Conservation (phyloP, 2,888 invertebrate species). For the Melieria crassipennis region DNA sequence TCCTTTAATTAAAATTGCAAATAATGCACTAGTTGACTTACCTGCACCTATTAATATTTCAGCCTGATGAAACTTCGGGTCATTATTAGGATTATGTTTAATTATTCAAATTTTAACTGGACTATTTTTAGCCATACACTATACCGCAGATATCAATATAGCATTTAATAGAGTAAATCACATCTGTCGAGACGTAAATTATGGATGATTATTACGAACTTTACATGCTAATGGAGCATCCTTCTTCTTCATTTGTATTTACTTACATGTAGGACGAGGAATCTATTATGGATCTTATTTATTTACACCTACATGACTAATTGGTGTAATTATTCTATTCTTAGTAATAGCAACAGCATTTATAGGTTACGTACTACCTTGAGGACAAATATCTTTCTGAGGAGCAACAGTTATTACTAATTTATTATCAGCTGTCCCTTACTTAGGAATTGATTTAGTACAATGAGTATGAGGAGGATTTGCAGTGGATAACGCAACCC, state of each 20-base stretch:
- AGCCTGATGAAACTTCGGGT: too few species aligned
- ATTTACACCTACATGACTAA: conserved; percentile 71
- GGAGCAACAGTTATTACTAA: conserved; percentile 84
- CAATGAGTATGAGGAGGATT: conserved; percentile 82
- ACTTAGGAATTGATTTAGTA: conserved; percentile 72
- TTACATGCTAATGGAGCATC: conserved; percentile 78
- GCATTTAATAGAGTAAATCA: conserved; percentile 75
- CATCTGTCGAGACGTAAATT: conserved; percentile 69
- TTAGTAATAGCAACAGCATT: conserved; percentile 77
- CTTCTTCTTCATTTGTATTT: conserved; percentile 77
- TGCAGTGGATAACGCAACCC: conserved; percentile 76
- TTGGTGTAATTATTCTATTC: conserved; percentile 75
- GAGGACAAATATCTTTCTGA: conserved; percentile 86
- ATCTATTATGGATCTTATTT: conserved; percentile 69
- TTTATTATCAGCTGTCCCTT: conserved; percentile 77
- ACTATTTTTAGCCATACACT: conserved; percentile 75
- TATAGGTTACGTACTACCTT: conserved; percentile 80
- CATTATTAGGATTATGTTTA: too few species aligned
- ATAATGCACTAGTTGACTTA: background rate
- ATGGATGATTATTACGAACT: conserved; percentile 2
- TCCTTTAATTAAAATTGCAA: background rate
- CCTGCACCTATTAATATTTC: background rate
- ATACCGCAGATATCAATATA: conserved; percentile 71
- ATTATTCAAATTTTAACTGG: background rate
- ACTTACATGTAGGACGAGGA: conserved; percentile 75